Evolutionary conservation across 2,113 vertebrate species (phyloP).

Genomic region (Ceuthmochares aereus): DNA sequence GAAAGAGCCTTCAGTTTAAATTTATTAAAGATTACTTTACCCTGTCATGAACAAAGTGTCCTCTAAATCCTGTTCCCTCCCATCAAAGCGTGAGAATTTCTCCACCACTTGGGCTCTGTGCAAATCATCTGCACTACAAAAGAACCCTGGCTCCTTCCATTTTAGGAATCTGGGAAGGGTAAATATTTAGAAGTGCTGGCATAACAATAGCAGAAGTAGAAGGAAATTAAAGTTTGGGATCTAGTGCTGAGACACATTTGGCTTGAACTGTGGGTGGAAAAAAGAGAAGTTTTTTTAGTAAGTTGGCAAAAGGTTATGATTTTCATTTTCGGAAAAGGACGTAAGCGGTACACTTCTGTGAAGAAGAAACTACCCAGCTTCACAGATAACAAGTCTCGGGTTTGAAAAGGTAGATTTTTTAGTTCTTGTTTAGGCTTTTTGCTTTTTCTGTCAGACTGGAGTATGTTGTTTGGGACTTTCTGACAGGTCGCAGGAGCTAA

Average conservation of each 20-base stretch:
- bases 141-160: conserved; percentile 72
- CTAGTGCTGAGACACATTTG: conserved; percentile 49
- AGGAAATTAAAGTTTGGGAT: conserved; percentile 78
- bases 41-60: conserved; percentile 42
- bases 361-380: neutral
- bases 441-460: neutral
- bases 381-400: neutral
- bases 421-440: neutral
- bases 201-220: conserved; percentile 80
- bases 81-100: conserved; percentile 78
- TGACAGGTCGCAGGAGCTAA: neutral
- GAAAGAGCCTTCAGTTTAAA: conserved; percentile 48
- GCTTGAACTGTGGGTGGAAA: conserved; percentile 23
- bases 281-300: neutral
- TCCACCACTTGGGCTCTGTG: conserved; percentile 43
- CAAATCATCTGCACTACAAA: conserved; percentile 79
- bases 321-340: neutral
- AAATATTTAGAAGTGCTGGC: conserved; percentile 86
- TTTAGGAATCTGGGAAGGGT: conserved; percentile 88
- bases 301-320: neutral
- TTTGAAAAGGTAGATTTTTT: neutral
- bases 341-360: neutral
- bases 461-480: neutral
- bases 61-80: conserved; percentile 56
- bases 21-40: conserved; percentile 63